Conservation (phyloP, 2,888 invertebrate genomes). For the Plagodis pulveraria region DNA sequence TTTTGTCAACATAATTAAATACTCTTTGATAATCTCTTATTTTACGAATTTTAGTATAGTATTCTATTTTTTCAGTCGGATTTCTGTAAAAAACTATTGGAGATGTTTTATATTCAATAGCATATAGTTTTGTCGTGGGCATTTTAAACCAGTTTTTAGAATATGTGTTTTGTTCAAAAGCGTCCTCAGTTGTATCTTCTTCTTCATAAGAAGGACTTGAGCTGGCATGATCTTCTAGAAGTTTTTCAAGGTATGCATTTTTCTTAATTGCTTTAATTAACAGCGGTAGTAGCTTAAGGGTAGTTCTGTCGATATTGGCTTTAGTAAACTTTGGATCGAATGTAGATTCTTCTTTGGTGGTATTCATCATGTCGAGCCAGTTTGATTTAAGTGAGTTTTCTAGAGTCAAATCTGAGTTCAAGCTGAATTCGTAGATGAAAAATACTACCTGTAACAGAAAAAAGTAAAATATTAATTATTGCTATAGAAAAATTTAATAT, state of each 20-base stretch:
- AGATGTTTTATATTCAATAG: conserved; percentile 62
- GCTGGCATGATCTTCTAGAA: conserved; percentile 56
- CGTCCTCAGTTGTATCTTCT: conserved; percentile 48
- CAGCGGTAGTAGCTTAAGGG: conserved; percentile 62
- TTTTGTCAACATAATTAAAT: conserved; percentile 69
- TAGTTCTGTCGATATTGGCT: conserved; percentile 52
- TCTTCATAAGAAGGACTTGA: conserved; percentile 44
- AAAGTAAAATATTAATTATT: not conserved
- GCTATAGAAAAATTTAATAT: not conserved
- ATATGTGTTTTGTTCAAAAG: conserved; percentile 54
- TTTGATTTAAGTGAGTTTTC: conserved; percentile 43
- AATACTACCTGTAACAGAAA: conserved; percentile 65
- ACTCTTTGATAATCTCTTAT: conserved; percentile 67
- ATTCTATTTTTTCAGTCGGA: conserved; percentile 63
- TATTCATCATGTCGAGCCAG: conserved; percentile 63
- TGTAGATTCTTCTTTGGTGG: conserved; percentile 44
- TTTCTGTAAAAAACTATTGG: conserved; percentile 57
- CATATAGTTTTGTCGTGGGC: conserved; percentile 52
- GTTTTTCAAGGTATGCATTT: conserved; percentile 57
- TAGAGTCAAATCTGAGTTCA: conserved; percentile 45
- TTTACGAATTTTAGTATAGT: conserved; percentile 66
- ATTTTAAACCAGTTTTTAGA: conserved; percentile 55
- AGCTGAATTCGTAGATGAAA: conserved; percentile 66
- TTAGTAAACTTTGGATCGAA: conserved; percentile 52
- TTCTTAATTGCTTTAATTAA: conserved; percentile 64